Base-by-base conservation (phyloP, 2,797 vertebrate species). In the Pagetopsis macropterus region DNA sequence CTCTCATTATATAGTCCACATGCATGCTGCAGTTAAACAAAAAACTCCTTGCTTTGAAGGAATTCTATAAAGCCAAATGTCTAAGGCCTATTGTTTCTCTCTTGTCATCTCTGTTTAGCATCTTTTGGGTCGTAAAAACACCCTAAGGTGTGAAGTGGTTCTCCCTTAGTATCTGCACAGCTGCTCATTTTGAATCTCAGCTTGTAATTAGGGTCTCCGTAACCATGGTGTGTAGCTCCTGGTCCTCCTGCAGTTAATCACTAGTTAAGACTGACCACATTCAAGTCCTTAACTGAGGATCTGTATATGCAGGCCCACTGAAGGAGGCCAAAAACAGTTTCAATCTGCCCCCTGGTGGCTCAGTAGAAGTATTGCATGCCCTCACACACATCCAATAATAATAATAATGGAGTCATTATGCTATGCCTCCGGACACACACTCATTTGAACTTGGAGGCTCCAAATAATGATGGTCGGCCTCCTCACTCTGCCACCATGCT, bases 281-380 rank as follows among this genome's bases (percentile, higher is more conserved):
- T 19, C 6, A 65, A 21, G 55, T 72, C n/a, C 16, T 21, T 19
- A 72, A 49, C 45, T 63, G 65, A 72, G 37, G 33, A 3, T 56
- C 37, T 76, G 59, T 40, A 56, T 48, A 61, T 65, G 48, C 70
- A 51, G 54, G 27, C 31, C 54, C 40, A 27, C 45, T 66, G 14
- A 23, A 31, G 19, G 44, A 60, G 46, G 27, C 31, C 78, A 80
- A 84, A 83, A 57, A 76, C 75, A 1, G 91, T 78, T 83, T 61
- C n/a, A 81, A 76, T 72, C 89, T 92, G 92, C 92, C 90, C 89
- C 79, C 92, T 93, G 76, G 87, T 91, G 93, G 92, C 45, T 49
- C 11, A 67, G 19, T 60, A 56, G 70, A 46, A 66, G 83, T 58
- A 90, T 31, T 90, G 65, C 90, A 90, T 14, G 44, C 16, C 15